Evolutionary conservation across 2,888 invertebrate genomes (phyloP).

Genomic region (Pyrgus malvae): DNA sequence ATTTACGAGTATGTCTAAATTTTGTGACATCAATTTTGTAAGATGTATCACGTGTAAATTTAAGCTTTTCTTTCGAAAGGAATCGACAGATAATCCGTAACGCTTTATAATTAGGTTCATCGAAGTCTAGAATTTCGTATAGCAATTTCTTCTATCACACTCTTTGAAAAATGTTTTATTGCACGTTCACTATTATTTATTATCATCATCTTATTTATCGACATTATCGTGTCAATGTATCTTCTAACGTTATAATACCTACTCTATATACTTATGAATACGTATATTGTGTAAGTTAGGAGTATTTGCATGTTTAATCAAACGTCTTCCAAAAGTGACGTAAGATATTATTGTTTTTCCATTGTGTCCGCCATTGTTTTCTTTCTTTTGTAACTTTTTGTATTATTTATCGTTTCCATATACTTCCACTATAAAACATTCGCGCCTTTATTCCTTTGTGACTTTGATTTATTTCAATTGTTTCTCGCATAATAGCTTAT

Average conservation of each 20-base stretch:
- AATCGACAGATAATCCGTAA: conserved; percentile 71
- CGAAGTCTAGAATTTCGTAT: conserved; percentile 74
- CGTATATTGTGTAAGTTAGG: conserved; percentile 58
- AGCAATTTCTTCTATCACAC: conserved; percentile 67
- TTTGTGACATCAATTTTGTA: conserved; percentile 27
- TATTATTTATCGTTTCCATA: conserved; percentile 17
- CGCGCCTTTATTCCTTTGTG: conserved; percentile 28
- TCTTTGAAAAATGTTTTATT: conserved; percentile 61
- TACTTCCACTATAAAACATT: conserved; percentile 10
- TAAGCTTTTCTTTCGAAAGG: conserved; percentile 59
- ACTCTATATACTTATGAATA: conserved; percentile 54
- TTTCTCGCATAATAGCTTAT: conserved; percentile 22
- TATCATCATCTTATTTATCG: conserved; percentile 24
- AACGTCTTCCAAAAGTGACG: conserved; percentile 81
- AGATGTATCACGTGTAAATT: conserved; percentile 44
- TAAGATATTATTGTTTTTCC: conserved; percentile 45
- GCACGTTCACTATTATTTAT: conserved; percentile 51
- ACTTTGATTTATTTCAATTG: conserved; percentile 25
- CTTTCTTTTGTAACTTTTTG: conserved; percentile 6
- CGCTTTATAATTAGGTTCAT: conserved; percentile 81
- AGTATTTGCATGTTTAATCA: conserved; percentile 74
- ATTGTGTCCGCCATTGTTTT: conserved; percentile 24
- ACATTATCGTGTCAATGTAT: conserved; percentile 38
- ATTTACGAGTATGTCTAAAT: conserved; percentile 23
- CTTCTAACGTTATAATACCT: conserved; percentile 30